These are phyloP conservation scores for Lasioglossum marginatum DNA, from an alignment of 2,888 invertebrate genomes.

Conservation along the genomic window DNA sequence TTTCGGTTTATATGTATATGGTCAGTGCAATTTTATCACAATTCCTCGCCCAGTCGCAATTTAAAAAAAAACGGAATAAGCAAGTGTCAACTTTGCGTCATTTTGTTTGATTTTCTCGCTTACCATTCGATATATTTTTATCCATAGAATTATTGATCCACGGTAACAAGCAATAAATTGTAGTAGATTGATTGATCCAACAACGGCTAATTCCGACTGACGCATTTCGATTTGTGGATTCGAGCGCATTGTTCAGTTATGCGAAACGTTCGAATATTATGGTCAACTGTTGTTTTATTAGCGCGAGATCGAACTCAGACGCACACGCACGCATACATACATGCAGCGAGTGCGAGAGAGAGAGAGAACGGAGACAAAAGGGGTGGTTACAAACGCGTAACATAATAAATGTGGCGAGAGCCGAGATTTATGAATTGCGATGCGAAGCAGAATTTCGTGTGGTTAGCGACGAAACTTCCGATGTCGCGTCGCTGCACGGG, in stretches of 20 bases:
- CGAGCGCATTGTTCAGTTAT: not conserved
- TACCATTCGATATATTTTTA: not conserved
- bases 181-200: not conserved
- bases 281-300: not conserved
- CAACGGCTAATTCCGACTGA: not conserved
- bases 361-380: not conserved
- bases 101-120: not conserved
- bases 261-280: not conserved
- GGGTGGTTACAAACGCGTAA: constrained; percentile 14
- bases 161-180: not conserved
- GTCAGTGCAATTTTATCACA: not conserved
- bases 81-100: not conserved
- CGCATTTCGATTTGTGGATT: not conserved
- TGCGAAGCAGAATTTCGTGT: constrained; percentile 41
- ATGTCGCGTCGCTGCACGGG: constrained; percentile 5
- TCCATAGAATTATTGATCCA: not conserved
- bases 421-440: constrained; percentile 46
- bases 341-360: not conserved
- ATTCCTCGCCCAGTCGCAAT: not conserved
- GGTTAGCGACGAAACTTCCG: constrained; percentile 44
- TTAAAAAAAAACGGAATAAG: not conserved
- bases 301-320: not conserved
- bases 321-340: not conserved
- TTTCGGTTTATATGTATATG: not conserved
- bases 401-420: constrained; percentile 47